Base-by-base conservation (phyloP, 2,113 vertebrate genomes). In the Sinocyclocheilus grahami region DNA sequence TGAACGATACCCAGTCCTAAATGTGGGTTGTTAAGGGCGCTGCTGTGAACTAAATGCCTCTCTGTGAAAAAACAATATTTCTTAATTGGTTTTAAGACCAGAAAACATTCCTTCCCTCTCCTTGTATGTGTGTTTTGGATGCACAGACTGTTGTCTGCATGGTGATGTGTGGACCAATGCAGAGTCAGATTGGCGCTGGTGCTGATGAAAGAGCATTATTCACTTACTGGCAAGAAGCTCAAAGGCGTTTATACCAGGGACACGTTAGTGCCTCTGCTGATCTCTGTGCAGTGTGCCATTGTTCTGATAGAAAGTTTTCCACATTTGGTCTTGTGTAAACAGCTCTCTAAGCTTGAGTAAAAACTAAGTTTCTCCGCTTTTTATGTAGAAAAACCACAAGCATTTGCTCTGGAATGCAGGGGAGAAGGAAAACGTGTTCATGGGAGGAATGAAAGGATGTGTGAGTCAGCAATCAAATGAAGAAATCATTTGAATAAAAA, bases 21-120 rank as follows among this genome's bases (percentile, higher is more conserved):
- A 90, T 91, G 92, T 91, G 89, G 93, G 89, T 91, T 90, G 90
- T 87, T 65, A 27, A 27, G 27, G 82, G 69, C 58, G 53, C 76
- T 58, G 83, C 33, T 22, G 65, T 14, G 77, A 79, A 78, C 42
- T n/a, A 86, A 20, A 10, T 20, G 20, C 63, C 53, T 72, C 55
- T 82, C 62, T 30, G 37, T 51, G 7, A 42, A 82, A 30, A 79
- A 82, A 69, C 4, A 71, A n/a, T 33, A 53, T 71, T 83, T 33
- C 63, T 22, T 71, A 22, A 82, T 53, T 18, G 12, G 39, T 33
- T 39, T 69, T 33, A 48, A 82, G 46, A 33, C 24, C 27, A 63
- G 10, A 39, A 80, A 63, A 24, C 37, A 42, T 14, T 81, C 3
- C 12, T 30, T 81, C 22, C 33, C 65, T 16, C 16, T 18, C 10